Conservation (phyloP, 1,140 invertebrate species). For the Heliothis subflexa region DNA sequence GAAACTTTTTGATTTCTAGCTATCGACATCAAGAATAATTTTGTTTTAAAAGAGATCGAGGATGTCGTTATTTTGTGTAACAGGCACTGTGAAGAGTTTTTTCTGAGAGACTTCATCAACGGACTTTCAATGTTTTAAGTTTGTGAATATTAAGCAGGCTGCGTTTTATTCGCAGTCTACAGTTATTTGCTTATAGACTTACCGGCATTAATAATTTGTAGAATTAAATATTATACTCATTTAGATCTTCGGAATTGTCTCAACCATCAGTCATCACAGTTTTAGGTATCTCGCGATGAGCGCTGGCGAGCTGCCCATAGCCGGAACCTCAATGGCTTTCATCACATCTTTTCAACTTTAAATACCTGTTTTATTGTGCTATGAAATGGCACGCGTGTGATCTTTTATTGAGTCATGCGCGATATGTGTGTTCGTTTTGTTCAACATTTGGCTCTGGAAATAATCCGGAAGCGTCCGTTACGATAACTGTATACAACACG, state of each 20-base stretch:
- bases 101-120: too few species aligned
- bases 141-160: background rate
- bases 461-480: constrained; percentile 15
- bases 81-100: too few species aligned
- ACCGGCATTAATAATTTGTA: too few species aligned
- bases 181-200: too few species aligned
- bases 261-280: too few species aligned
- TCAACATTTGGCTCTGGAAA: constrained; percentile 14
- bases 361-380: constrained; percentile 13
- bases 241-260: too few species aligned
- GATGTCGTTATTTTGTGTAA: too few species aligned
- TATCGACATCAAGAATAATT: too few species aligned
- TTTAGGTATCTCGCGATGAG: background rate
- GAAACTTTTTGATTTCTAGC: too few species aligned
- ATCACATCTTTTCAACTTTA: background rate
- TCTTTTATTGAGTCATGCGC: constrained; percentile 25
- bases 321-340: background rate
- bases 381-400: constrained; percentile 7
- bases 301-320: background rate
- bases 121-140: background rate
- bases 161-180: background rate
- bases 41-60: too few species aligned
- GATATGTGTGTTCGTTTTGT: constrained; percentile 5
- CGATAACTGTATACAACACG: constrained; percentile 4
- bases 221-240: too few species aligned